Conservation (phyloP, 2,888 invertebrate genomes). For the Drosophila ustulata region DNA sequence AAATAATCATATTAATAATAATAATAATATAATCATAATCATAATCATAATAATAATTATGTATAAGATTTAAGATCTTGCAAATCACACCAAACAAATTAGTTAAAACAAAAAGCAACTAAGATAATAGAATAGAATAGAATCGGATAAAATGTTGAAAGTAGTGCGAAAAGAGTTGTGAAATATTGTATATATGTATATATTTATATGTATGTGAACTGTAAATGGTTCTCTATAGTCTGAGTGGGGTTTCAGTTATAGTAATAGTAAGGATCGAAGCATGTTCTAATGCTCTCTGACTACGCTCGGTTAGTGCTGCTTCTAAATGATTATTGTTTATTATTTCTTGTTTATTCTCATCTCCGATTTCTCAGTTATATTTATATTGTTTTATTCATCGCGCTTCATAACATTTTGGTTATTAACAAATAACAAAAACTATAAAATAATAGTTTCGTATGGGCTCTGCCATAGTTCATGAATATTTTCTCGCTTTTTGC, state of each 20-base stretch:
- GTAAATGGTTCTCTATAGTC: constrained; percentile 4
- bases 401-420: constrained; percentile 17
- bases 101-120: constrained; percentile 46
- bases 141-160: constrained; percentile 6
- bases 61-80: constrained; percentile 70
- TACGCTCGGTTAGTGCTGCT: constrained; percentile 16
- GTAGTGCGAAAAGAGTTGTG: constrained; percentile 17
- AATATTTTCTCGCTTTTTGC: constrained; percentile 23
- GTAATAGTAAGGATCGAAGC: constrained; percentile 28
- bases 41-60: constrained; percentile 56
- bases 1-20: constrained; percentile 45
- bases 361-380: constrained; percentile 1
- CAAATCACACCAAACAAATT: constrained; percentile 73
- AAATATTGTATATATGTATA: constrained; percentile 7
- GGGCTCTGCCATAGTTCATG: constrained; percentile 32
- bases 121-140: constrained; percentile 18
- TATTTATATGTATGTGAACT: neutral
- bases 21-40: constrained; percentile 50
- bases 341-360: neutral
- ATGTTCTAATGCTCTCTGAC: constrained; percentile 26
- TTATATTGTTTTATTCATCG: constrained; percentile 2
- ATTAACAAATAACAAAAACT: constrained; percentile 73
- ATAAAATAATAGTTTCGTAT: constrained; percentile 57
- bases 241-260: constrained; percentile 16
- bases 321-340: constrained; percentile 16